A percentile compares a stretch with the other conserved stretches of the same genome.
Conservation (phyloP, 2,113 vertebrate genomes). For the Diadophis punctatus region DNA sequence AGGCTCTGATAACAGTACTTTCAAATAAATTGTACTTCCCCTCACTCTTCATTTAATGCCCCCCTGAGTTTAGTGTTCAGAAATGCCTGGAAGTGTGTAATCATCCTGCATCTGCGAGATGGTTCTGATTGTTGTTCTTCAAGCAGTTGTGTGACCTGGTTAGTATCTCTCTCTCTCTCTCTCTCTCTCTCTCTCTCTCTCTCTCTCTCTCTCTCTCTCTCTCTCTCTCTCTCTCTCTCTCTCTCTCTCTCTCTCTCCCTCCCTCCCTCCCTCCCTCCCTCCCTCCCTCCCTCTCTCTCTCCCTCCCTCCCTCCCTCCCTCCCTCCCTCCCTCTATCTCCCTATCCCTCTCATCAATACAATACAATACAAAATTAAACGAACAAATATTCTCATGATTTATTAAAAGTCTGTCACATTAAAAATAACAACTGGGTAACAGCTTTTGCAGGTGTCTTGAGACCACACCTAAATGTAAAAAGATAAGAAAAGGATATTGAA, state of each 20-base stretch:
- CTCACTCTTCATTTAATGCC: background rate
- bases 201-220: too few relatives aligned
- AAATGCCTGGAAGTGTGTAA: background rate
- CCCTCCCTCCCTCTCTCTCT: too few relatives aligned
- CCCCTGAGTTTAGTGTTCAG: background rate
- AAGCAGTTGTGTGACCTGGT: background rate
- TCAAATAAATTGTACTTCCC: background rate
- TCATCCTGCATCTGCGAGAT: background rate
- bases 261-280: too few relatives aligned
- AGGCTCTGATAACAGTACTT: background rate
- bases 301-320: too few relatives aligned
- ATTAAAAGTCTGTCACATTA: background rate
- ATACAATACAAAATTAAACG: too few relatives aligned
- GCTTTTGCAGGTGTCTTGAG: background rate
- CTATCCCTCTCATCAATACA: too few relatives aligned
- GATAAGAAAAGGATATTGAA: background rate
- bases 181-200: too few relatives aligned
- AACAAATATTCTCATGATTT: background rate
- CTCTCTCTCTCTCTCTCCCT: too few relatives aligned
- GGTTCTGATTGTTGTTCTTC: background rate
- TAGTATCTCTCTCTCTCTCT: background rate
- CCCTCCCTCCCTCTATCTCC: too few relatives aligned
- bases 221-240: too few relatives aligned
- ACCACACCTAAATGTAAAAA: background rate
- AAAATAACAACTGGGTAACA: background rate